phyloP scores from a whole-genome alignment of 2,797 vertebrate species.

The Pseudochaenichthys georgianus region DNA sequence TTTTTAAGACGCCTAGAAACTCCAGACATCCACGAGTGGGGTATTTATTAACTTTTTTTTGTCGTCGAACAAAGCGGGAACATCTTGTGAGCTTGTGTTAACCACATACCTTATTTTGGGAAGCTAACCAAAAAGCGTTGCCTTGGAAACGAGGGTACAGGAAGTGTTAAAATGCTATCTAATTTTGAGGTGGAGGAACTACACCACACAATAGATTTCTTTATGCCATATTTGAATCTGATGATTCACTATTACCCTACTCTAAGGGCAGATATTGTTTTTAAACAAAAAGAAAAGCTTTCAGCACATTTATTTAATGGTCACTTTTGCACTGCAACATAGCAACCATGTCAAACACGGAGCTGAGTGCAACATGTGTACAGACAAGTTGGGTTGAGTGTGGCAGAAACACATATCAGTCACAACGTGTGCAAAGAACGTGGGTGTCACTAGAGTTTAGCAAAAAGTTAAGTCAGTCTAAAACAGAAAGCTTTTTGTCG shows the following conservation, averaged over 20 bases:
- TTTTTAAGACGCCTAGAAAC: too few relatives aligned
- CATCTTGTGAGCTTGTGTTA: too few relatives aligned
- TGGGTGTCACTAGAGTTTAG: not conserved
- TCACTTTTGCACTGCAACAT: not conserved
- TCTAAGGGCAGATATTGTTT: too few relatives aligned
- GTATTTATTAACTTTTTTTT: too few relatives aligned
- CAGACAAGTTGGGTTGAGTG: not conserved
- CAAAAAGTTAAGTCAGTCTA: constrained; percentile 3
- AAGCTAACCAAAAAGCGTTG: too few relatives aligned
- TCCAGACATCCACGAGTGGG: too few relatives aligned
- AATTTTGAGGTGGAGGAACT: too few relatives aligned
- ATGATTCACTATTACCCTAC: not conserved
- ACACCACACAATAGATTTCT: not conserved
- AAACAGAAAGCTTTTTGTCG: constrained; percentile 36
- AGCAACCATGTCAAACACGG: not conserved
- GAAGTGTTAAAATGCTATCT: too few relatives aligned
- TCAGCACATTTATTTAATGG: not conserved
- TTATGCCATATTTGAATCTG: not conserved
- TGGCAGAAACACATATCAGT: not conserved
- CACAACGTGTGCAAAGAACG: not conserved
- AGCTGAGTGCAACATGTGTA: not conserved
- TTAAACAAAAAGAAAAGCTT: not conserved
- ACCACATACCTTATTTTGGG: too few relatives aligned
- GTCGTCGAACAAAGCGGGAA: too few relatives aligned
- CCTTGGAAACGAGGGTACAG: too few relatives aligned